A percentile compares a stretch with the other conserved stretches of the same genome.
These are phyloP conservation scores for Dicrostonyx torquatus DNA, from an alignment of 2,797 vertebrate species.

Conservation along the genomic window DNA sequence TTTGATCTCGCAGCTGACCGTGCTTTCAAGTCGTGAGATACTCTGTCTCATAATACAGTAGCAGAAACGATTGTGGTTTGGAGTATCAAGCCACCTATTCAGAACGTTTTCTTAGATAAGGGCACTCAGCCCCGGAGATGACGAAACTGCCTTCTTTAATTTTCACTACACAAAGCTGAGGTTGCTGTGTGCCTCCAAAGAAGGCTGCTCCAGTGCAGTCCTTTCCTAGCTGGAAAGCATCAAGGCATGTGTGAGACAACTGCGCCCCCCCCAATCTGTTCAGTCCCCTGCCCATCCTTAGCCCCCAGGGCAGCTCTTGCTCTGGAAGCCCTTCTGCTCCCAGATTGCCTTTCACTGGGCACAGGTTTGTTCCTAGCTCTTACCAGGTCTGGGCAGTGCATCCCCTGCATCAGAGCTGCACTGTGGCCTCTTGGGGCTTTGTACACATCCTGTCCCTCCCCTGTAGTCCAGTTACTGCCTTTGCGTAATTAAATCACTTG, in stretches of 20 bases:
- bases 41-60: neutral
- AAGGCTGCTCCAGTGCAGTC: neutral
- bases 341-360: neutral
- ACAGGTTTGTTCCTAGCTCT: neutral
- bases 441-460: neutral
- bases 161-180: neutral
- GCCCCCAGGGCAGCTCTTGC: neutral
- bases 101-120: neutral
- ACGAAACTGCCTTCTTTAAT: neutral
- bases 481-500: slow-evolving; percentile 53
- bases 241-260: neutral
- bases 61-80: neutral
- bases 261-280: neutral
- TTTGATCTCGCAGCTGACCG: neutral
- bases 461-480: neutral
- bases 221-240: neutral
- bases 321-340: neutral
- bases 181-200: neutral
- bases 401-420: neutral
- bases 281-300: neutral
- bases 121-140: neutral
- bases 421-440: neutral
- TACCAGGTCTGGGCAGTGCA: neutral
- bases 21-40: slow-evolving; percentile 6
- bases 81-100: neutral